phyloP scores from a whole-genome alignment of 2,113 vertebrate genomes.

The Cyrtonyx montezumae region DNA sequence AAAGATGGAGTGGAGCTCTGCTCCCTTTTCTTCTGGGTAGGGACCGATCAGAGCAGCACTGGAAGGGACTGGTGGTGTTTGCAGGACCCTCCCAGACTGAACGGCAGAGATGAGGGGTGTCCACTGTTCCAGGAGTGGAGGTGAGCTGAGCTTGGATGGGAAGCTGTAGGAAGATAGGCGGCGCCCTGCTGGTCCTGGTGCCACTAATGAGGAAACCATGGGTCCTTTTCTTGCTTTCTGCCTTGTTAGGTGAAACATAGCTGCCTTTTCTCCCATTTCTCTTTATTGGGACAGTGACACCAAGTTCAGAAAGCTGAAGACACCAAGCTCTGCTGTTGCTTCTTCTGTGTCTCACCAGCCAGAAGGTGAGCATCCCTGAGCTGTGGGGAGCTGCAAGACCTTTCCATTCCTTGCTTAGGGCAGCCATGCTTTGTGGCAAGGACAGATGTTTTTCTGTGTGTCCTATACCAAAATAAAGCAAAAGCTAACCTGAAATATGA shows the following conservation, averaged over 20 bases:
- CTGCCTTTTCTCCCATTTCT: neutral
- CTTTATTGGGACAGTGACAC: neutral
- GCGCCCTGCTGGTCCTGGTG: neutral
- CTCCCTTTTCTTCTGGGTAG: neutral
- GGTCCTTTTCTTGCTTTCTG: too few relatives aligned
- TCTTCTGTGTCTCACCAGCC: neutral
- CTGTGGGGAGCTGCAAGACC: fast-evolving
- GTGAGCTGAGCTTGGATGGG: neutral
- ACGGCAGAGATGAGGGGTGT: neutral
- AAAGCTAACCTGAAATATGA: neutral
- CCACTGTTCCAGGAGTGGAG: neutral
- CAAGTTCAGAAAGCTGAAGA: neutral
- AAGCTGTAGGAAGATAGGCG: neutral
- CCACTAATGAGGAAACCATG: neutral
- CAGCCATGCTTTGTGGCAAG: fast-evolving
- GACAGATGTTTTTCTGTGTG: neutral
- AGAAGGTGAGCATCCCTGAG: too few relatives aligned
- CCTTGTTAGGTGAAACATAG: neutral
- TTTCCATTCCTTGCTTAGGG: neutral
- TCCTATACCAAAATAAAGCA: neutral
- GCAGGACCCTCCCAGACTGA: neutral
- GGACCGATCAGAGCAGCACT: neutral
- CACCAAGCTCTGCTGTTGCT: neutral
- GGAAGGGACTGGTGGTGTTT: neutral
- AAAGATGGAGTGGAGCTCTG: too few relatives aligned